These are phyloP conservation scores for Sturnira hondurensis DNA, from an alignment of 2,113 vertebrate species.

Conservation along the genomic window DNA sequence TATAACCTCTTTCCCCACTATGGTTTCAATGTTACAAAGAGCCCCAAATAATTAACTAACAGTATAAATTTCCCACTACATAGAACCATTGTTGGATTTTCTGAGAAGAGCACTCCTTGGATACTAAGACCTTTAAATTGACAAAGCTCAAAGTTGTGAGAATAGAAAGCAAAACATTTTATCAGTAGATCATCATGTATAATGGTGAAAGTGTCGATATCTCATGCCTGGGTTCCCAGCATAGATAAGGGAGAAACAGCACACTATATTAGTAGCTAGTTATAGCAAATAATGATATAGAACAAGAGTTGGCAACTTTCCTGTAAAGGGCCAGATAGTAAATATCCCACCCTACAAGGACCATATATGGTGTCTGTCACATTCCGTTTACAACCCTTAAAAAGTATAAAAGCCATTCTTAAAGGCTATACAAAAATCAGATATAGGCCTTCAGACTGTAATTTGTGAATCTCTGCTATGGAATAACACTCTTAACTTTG, in stretches of 20 bases:
- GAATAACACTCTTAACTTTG: not conserved
- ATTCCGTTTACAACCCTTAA: not conserved
- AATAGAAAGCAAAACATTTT: slow-evolving; percentile 43
- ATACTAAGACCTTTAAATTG: not conserved
- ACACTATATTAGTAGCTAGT: not conserved
- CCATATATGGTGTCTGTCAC: not conserved
- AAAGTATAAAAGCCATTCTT: not conserved
- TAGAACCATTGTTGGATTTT: slow-evolving; percentile 7
- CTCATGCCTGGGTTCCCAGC: not conserved
- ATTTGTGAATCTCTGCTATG: slow-evolving; percentile 24
- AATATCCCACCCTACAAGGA: slow-evolving; percentile 4
- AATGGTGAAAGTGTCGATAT: not conserved
- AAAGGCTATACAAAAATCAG: slow-evolving; percentile 33
- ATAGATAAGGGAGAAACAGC: not conserved
- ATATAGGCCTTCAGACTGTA: not conserved
- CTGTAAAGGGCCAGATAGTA: not conserved
- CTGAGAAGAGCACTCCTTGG: not conserved
- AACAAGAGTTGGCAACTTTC: not conserved
- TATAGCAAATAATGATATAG: not conserved
- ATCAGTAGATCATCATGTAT: not conserved
- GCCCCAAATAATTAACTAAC: not conserved
- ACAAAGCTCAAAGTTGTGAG: slow-evolving; percentile 23
- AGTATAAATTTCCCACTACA: slow-evolving; percentile 30
- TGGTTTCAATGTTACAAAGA: not conserved
- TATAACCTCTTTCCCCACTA: not conserved